A percentile compares a stretch with the other conserved stretches of the same genome.
These are phyloP conservation scores for Stegophylla sp. DNA, from an alignment of 2,888 invertebrate species.

Conservation along the genomic window DNA sequence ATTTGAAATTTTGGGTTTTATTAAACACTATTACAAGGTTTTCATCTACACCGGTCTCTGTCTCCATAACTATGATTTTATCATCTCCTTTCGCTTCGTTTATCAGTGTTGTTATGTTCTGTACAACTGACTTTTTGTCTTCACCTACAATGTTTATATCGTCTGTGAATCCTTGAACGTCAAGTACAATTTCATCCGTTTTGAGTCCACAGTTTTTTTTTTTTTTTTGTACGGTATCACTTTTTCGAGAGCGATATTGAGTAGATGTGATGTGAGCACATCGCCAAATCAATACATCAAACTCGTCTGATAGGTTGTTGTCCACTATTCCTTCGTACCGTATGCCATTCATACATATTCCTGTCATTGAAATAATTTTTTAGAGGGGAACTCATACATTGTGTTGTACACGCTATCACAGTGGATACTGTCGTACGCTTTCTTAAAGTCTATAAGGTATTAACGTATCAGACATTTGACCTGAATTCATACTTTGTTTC, in stretches of 20 bases:
- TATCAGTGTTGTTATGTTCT: neutral
- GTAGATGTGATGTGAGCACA: neutral
- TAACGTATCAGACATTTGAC: neutral
- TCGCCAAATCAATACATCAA: neutral
- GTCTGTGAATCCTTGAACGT: neutral
- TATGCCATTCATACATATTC: neutral
- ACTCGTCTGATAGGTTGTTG: neutral
- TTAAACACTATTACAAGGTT: constrained; percentile 11
- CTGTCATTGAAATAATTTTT: neutral
- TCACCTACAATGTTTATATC: neutral
- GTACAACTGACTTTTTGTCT: neutral
- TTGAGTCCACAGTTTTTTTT: neutral
- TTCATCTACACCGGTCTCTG: neutral
- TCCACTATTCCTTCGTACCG: neutral
- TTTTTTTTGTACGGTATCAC: neutral
- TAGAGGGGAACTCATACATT: neutral
- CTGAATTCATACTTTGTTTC: neutral
- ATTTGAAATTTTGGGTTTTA: constrained; percentile 23
- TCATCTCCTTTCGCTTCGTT: neutral
- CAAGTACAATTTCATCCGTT: neutral
- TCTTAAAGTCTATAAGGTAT: neutral
- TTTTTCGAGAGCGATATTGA: neutral
- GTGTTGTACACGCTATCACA: neutral
- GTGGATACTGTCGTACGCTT: neutral
- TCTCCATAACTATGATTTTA: constrained; percentile 11